A percentile compares a stretch with the other conserved stretches of the same genome.
These are phyloP conservation scores for Diplodus sargus DNA, from an alignment of 2,797 vertebrate genomes.

Conservation along the genomic window DNA sequence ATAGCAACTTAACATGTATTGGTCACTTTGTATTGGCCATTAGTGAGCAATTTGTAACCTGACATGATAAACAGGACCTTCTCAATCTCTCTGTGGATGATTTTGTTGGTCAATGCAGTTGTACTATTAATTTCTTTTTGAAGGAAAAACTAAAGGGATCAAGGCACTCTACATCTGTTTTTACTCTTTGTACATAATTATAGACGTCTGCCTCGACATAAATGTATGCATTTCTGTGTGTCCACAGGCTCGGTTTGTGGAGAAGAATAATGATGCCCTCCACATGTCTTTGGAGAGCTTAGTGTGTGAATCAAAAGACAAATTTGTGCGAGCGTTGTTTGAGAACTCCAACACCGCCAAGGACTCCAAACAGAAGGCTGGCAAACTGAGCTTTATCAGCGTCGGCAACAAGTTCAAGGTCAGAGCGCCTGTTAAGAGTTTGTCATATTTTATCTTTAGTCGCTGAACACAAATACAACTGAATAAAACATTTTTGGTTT, in stretches of 20 bases:
- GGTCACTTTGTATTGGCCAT: too few species aligned
- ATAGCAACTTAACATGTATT: too few species aligned
- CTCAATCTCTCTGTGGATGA: too few species aligned
- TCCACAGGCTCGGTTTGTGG: conserved; percentile 95
- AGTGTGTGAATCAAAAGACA: conserved; percentile 97
- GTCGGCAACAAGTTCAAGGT: conserved; percentile 99
- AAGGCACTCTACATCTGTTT: neutral
- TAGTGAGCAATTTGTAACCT: too few species aligned
- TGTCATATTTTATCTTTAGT: neutral
- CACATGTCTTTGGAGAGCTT: conserved; percentile 98
- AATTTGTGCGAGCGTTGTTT: conserved; percentile 95
- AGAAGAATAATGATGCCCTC: conserved; percentile 99
- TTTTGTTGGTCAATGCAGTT: too few species aligned
- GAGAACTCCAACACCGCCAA: conserved; percentile 92
- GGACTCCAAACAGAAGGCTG: conserved; percentile 96
- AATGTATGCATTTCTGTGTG: conserved; percentile 32
- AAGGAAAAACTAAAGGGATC: too few species aligned
- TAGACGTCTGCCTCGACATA: conserved; percentile 3
- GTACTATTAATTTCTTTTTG: too few species aligned
- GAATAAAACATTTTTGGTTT: neutral
- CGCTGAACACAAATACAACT: neutral
- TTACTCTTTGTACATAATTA: conserved; percentile 1
- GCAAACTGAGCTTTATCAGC: conserved; percentile 98
- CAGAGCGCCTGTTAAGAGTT: conserved; percentile 47
- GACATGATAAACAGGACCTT: too few species aligned